Conservation (phyloP, 2,797 vertebrate species). For the Spondyliosoma cantharus region DNA sequence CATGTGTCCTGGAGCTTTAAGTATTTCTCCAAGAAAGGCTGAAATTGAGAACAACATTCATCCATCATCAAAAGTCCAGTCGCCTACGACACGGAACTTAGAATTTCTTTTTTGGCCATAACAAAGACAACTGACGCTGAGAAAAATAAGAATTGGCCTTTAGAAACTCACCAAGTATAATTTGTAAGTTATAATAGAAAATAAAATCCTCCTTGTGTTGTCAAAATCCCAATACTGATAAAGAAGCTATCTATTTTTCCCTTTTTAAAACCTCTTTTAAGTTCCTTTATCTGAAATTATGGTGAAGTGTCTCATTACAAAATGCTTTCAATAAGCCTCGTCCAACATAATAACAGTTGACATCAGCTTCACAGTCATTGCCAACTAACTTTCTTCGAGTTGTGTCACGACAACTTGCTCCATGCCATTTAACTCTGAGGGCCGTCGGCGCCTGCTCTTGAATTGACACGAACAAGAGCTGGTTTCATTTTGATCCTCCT, state of each 20-base stretch:
- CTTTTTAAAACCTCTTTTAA: background rate
- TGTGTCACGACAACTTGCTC: background rate
- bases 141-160: background rate
- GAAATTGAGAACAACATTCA: slow-evolving; percentile 27
- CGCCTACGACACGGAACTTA: no score
- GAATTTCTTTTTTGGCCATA: no score
- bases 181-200: background rate
- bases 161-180: background rate
- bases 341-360: background rate
- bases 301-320: background rate
- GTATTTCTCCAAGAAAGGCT: slow-evolving; percentile 91
- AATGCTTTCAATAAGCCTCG: background rate
- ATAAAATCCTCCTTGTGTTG: background rate
- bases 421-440: background rate
- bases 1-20: slow-evolving; percentile 95
- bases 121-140: background rate
- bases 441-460: background rate
- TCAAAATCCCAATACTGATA: background rate
- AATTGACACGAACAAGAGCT: background rate
- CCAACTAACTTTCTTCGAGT: background rate
- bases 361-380: background rate
- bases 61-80: background rate
- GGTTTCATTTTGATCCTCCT: background rate
- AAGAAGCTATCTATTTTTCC: background rate
- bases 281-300: background rate